A percentile compares a stretch with the other conserved stretches of the same genome.
phyloP scores from a whole-genome alignment of 2,113 vertebrate genomes.

The Riparia riparia region DNA sequence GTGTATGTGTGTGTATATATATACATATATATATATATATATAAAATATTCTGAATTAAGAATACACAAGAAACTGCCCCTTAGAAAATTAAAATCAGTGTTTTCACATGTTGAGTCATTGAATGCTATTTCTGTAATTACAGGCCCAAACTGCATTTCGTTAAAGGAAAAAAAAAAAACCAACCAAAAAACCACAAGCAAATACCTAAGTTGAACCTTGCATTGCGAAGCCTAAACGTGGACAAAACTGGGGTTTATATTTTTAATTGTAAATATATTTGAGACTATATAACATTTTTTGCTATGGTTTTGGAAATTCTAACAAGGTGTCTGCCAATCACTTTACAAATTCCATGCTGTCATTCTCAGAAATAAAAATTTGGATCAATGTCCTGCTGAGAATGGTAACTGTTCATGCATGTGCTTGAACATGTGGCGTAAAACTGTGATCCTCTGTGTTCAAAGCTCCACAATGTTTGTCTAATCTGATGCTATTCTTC shows the following conservation, averaged over 20 bases:
- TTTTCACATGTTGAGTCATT: neutral
- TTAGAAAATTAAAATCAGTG: neutral
- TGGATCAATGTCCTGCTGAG: neutral
- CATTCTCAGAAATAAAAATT: neutral
- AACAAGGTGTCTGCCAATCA: neutral
- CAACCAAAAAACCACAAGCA: neutral
- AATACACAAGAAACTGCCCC: neutral
- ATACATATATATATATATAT: fast-evolving
- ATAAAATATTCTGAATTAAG: neutral
- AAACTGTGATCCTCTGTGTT: conserved; percentile 13
- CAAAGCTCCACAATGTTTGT: neutral
- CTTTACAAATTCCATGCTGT: neutral
- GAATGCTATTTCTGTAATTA: neutral
- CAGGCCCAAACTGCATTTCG: neutral
- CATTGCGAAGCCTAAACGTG: neutral
- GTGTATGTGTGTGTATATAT: fast-evolving
- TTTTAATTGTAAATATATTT: neutral
- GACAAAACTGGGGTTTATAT: neutral
- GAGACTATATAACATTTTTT: neutral
- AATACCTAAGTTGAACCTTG: neutral
- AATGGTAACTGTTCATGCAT: neutral
- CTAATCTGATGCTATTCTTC: neutral
- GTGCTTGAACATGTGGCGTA: neutral
- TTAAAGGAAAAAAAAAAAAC: neutral
- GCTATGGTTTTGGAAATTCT: neutral